Base-by-base conservation (phyloP, 2,113 vertebrate species). In the Rhynchomys soricoides region DNA sequence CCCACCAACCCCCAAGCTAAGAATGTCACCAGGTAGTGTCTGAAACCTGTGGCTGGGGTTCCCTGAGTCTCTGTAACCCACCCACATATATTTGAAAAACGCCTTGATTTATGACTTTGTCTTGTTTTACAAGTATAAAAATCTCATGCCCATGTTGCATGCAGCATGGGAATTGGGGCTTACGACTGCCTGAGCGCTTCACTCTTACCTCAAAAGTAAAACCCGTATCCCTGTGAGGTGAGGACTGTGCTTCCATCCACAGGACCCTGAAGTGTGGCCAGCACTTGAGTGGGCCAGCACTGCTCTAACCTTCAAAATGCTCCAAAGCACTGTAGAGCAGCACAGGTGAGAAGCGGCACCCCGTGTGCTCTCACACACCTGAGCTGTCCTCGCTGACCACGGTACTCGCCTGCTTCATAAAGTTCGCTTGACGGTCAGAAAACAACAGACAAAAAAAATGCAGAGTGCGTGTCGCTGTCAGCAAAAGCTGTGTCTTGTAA, bases 401-500 rank as follows among this genome's bases (percentile, higher is more conserved):
- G 19, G 0, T 73, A 21, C 19, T 1, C 3, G n/a, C n/a, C 71
- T 40, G 19, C 19, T 43, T 40, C 87, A 7, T 26, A 2, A 1
- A 1, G 21, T 0, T 52, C 79, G 11, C 79, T 45, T 8, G 57
- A 79, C 95, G 64, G 16, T 0, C 62, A n/a, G 7, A 64, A 64
- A 64, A 24, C 8, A 62, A 62, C 22, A 34, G 15, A 34, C 5
- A 68, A 34, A 68, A 68, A 68, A 2, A 29, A 37, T 26, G 52
- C 3, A 12, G 83, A 82, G 4, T 50, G 0, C 15, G 48, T 1
- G 59, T 13, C 50, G 0, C 94, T 79, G 15, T 82, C 81, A 86
- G 79, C 64, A 24, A 4, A 78, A 43, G 0, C 81, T 83, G 0
- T 3, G n/a, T 43, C 29, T 12, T 12, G 31, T 5, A 4, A 4